Base-by-base conservation (phyloP, 2,888 invertebrate species). In the Maniola hyperantus region DNA sequence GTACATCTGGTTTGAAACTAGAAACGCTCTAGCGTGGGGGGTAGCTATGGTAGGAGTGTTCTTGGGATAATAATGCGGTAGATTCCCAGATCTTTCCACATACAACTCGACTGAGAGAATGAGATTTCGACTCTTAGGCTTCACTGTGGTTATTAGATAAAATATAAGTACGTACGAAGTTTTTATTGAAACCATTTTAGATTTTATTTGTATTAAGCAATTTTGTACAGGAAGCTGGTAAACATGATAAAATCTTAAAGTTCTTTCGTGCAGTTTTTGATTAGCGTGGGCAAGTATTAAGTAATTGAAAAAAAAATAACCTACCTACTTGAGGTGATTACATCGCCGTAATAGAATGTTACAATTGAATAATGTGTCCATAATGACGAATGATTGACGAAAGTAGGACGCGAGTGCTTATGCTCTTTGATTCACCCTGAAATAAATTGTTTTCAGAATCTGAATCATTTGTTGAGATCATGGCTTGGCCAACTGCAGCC, bases 281-380 rank as follows among this genome's bases (percentile, higher is more conserved):
- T 69, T 62, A 70, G 55, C 55, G 70, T 71, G 50, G 70, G 71
- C 68, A 61, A 62, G 54, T 67, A 67, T 71, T 71, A 71, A 71
- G 71, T 71, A 71, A 70, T 73, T 68, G 68, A 57, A 64, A 72
- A 72, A 71, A 73, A 66, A 26, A 26, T 26, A 26, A 67, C 59
- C 20, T 67, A 70, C 60, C 69, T 69, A 69, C 67, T 69, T 65
- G 59, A 68, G 65, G 34, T 68, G 71, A 74, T 74, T 71, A 67
- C 71, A 74, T 74, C 73, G 69, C 72, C 65, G 66, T 71, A 71
- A 73, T 74, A 69, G 71, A 72, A 71, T 72, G 71, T 72, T 72
- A 73, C 75, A 75, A 75, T 74, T 74, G 75, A 72, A 73, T 73
- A 73, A 73, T 73, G 67, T 66, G 71, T 65, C 65, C 66, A 71